Percentiles rank a stretch among this genome's conserved stretches.
Evolutionary conservation across 2,888 invertebrate genomes (phyloP).

Genomic region (Epistrophe grossulariae): DNA sequence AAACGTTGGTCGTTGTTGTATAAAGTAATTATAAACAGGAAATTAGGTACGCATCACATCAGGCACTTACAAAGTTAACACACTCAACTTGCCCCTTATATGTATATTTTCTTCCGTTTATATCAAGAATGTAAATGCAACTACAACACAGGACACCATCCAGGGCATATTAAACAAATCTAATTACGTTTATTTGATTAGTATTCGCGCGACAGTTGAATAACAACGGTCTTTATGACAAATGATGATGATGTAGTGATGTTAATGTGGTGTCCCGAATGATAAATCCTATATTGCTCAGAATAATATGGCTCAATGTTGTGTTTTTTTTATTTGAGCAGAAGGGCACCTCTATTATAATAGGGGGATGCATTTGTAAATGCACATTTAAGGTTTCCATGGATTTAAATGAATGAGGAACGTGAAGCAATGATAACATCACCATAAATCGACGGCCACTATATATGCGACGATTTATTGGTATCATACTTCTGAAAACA

Average conservation of each 20-base stretch:
- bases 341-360: not conserved
- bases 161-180: constrained; percentile 26
- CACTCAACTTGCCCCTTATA: not conserved
- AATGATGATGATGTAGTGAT: constrained; percentile 45
- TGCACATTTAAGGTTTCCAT: constrained; percentile 37
- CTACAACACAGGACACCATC: not conserved
- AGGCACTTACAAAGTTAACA: not conserved
- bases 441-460: not conserved
- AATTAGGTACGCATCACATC: constrained; percentile 44
- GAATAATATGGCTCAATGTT: constrained; percentile 16
- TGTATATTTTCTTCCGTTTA: not conserved
- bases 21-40: constrained; percentile 48
- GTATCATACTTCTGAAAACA: not conserved
- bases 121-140: not conserved
- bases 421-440: constrained; percentile 7
- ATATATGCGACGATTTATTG: not conserved
- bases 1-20: constrained; percentile 5
- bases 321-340: constrained; percentile 1
- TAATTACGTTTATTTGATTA: constrained; percentile 73
- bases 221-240: constrained; percentile 51
- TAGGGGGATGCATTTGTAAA: not conserved
- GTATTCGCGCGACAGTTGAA: constrained; percentile 36
- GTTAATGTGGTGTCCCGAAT: constrained; percentile 17
- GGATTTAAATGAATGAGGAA: not conserved
- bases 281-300: constrained; percentile 21